Conservation (phyloP, 2,888 invertebrate genomes). For the Yponomeuta plumbellus region DNA sequence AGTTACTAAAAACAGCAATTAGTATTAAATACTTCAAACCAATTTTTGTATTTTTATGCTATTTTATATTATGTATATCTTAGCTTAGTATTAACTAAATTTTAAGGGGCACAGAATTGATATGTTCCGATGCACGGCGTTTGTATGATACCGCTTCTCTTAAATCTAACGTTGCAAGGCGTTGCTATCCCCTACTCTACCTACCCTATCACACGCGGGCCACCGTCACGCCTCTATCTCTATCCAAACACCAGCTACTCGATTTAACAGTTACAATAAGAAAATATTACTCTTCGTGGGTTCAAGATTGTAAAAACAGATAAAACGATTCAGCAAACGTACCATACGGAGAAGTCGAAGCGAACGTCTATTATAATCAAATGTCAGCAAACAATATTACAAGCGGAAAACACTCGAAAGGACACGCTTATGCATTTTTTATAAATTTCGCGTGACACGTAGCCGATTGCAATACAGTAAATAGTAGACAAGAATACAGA, state of each 20-base stretch:
- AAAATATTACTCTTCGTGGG: slow-evolving; percentile 46
- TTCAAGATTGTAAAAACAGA: slow-evolving; percentile 6
- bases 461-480: slow-evolving; percentile 62
- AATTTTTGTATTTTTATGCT: slow-evolving; percentile 68
- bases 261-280: slow-evolving; percentile 62
- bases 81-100: slow-evolving; percentile 72
- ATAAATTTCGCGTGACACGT: slow-evolving; percentile 62
- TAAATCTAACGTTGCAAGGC: slow-evolving; percentile 73
- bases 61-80: slow-evolving; percentile 68
- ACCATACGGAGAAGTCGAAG: slow-evolving; percentile 10
- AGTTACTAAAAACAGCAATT: slow-evolving; percentile 57
- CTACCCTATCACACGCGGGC: slow-evolving; percentile 73
- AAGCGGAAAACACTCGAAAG: slow-evolving; percentile 39
- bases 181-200: slow-evolving; percentile 62
- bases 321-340: not conserved
- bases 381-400: slow-evolving; percentile 23
- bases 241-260: slow-evolving; percentile 51
- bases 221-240: slow-evolving; percentile 65
- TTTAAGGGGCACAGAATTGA: slow-evolving; percentile 87
- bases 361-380: slow-evolving; percentile 9
- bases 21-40: slow-evolving; percentile 72
- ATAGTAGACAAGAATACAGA: slow-evolving; percentile 70
- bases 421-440: slow-evolving; percentile 26
- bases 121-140: slow-evolving; percentile 85
- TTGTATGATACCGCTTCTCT: slow-evolving; percentile 78